These are phyloP conservation scores for Drosophila micromelanica DNA, from an alignment of 1,140 invertebrate species.

Conservation along the genomic window DNA sequence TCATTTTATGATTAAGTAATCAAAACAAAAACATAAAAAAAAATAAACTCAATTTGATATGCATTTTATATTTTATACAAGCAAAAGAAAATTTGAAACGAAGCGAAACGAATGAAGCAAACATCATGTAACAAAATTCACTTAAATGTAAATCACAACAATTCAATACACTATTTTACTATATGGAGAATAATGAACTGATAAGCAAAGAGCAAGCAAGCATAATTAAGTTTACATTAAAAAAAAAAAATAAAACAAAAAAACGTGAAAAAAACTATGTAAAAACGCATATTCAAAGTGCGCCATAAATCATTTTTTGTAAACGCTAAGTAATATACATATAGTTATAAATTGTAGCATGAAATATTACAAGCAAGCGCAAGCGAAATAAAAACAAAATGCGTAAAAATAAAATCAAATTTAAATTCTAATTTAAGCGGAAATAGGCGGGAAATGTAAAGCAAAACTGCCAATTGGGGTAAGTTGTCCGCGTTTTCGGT, in stretches of 20 bases:
- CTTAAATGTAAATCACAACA: conserved; percentile 20
- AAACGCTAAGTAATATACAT: conserved; percentile 57
- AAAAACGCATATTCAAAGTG: conserved; percentile 37
- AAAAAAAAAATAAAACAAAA: conserved; percentile 41
- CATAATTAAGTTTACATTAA: conserved; percentile 61
- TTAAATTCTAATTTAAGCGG: conserved; percentile 1
- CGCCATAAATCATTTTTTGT: conserved; percentile 72
- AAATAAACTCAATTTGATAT: conserved; percentile 62
- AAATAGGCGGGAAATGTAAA: not conserved
- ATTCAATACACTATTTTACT: conserved; percentile 52
- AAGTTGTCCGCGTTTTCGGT: not conserved
- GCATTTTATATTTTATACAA: conserved; percentile 76
- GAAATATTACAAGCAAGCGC: conserved; percentile 66
- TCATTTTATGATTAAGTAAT: conserved; percentile 35
- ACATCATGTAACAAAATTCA: conserved; percentile 7
- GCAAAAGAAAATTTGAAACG: conserved; percentile 20
- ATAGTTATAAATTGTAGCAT: conserved; percentile 75
- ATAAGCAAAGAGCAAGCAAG: conserved; percentile 73
- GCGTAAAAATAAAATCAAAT: conserved; percentile 16
- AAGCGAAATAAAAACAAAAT: conserved; percentile 51
- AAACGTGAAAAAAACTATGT: conserved; percentile 6
- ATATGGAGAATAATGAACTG: conserved; percentile 78
- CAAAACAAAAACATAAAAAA: conserved; percentile 27
- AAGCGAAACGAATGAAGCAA: conserved; percentile 8
- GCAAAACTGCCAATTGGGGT: not conserved